Evolutionary conservation across 2,797 vertebrate genomes (phyloP).

Genomic region (Acropternis orthonyx): DNA sequence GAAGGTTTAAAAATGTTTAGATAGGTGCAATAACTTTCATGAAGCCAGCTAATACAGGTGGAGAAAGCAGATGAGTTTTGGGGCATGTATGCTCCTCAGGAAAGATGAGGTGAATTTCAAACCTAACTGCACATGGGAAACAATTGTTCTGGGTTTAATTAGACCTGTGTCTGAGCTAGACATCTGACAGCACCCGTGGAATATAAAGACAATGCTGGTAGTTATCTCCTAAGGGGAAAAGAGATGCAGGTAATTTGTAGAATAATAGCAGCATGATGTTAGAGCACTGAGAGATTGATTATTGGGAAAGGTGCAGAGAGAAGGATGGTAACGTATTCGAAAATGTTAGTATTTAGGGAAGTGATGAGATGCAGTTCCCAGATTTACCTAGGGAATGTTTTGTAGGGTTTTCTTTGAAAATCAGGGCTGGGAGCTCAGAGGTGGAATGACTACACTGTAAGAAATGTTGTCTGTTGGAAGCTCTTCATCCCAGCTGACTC

Average conservation of each 20-base stretch:
- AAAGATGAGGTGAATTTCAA: background rate
- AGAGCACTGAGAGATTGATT: background rate
- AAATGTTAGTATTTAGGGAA: background rate
- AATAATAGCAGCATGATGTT: background rate
- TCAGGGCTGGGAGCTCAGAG: background rate
- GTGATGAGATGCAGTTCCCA: background rate
- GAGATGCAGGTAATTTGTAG: background rate
- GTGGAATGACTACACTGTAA: background rate
- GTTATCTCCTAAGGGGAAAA: background rate
- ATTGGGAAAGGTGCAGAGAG: background rate
- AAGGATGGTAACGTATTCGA: background rate
- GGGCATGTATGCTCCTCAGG: background rate
- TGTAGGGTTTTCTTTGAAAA: background rate
- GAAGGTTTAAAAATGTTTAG: background rate
- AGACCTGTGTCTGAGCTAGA: background rate
- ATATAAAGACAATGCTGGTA: background rate
- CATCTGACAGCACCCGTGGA: background rate
- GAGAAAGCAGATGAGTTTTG: background rate
- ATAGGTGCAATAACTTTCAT: background rate
- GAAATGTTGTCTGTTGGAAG: background rate
- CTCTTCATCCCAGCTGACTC: background rate
- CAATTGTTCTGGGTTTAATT: slow-evolving; percentile 21
- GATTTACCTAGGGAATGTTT: background rate
- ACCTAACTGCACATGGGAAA: background rate
- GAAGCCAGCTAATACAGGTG: background rate